A percentile compares a stretch with the other conserved stretches of the same genome.
Evolutionary conservation across 2,797 vertebrate species (phyloP).

Genomic region (Cyclopterus lumpus): DNA sequence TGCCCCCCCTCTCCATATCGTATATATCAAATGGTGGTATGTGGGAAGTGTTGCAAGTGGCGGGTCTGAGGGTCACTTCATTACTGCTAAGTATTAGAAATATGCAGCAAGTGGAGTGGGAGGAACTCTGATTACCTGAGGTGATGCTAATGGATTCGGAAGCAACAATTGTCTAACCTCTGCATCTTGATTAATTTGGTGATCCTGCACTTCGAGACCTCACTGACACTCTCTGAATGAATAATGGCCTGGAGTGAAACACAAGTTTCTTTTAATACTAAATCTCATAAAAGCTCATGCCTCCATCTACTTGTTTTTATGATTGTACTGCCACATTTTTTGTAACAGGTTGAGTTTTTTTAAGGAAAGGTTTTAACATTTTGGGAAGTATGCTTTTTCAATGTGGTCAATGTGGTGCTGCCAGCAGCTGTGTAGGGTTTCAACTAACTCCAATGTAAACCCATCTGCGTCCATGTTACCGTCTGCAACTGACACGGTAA

Average conservation of each 20-base stretch:
- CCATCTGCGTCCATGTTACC: too few relatives aligned
- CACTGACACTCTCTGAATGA: conserved; percentile 20
- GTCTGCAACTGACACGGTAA: not conserved
- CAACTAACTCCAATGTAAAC: too few relatives aligned
- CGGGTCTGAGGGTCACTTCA: conserved; percentile 35
- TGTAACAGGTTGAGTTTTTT: not conserved
- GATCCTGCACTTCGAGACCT: conserved; percentile 25
- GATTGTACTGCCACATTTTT: not conserved
- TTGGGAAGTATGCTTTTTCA: not conserved
- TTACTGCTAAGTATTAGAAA: conserved; percentile 41
- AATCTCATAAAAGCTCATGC: not conserved
- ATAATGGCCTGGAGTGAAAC: conserved; percentile 7
- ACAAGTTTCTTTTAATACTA: not conserved
- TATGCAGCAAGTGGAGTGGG: conserved; percentile 33
- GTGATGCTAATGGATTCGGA: conserved; percentile 38
- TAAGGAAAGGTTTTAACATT: not conserved
- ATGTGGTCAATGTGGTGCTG: not conserved
- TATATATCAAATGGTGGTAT: not conserved
- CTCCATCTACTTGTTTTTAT: not conserved
- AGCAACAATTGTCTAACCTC: conserved; percentile 32
- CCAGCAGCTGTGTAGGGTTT: not conserved
- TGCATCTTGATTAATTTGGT: conserved; percentile 36
- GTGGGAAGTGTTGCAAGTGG: conserved; percentile 24
- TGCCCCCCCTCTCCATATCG: too few relatives aligned
- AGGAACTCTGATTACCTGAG: conserved; percentile 25